Conservation (phyloP, 53 echinoderm and acorn worm genomes). For the Paelopatides confundens region DNA sequence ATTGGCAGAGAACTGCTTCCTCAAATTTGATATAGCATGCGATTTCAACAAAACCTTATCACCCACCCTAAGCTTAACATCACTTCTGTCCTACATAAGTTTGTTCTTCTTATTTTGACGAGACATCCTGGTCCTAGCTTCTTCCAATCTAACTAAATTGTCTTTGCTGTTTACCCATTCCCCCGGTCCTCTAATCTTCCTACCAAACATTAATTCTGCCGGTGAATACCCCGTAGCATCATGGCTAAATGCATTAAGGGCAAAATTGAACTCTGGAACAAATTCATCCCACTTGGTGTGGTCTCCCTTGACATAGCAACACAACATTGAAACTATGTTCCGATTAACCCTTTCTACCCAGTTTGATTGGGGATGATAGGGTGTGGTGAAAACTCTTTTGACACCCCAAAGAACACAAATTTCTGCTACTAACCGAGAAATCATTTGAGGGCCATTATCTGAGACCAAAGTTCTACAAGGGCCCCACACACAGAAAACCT, state of each 20-base stretch:
- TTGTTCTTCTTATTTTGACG: too few relatives aligned
- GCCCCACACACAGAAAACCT: constrained; percentile 58
- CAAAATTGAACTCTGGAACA: too few relatives aligned
- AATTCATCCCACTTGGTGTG: constrained; percentile 56
- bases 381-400: constrained; percentile 60
- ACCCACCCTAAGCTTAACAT: too few relatives aligned
- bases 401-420: constrained; percentile 64
- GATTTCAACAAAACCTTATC: too few relatives aligned
- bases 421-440: constrained; percentile 45
- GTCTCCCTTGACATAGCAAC: background rate
- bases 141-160: too few relatives aligned
- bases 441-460: constrained; percentile 75
- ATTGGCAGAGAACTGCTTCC: too few relatives aligned
- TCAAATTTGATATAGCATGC: too few relatives aligned
- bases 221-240: constrained; percentile 63
- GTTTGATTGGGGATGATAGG: constrained; percentile 73
- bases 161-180: too few relatives aligned
- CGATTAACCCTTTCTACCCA: constrained; percentile 73
- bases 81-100: too few relatives aligned
- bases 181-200: constrained; percentile 5
- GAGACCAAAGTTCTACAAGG: constrained; percentile 58
- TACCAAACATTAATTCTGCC: constrained; percentile 22
- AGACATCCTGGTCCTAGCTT: too few relatives aligned
- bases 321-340: constrained; percentile 56
- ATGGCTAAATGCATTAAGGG: too few relatives aligned